Evolutionary conservation across 2,113 vertebrate genomes (phyloP).

Genomic region (Channa maculata): DNA sequence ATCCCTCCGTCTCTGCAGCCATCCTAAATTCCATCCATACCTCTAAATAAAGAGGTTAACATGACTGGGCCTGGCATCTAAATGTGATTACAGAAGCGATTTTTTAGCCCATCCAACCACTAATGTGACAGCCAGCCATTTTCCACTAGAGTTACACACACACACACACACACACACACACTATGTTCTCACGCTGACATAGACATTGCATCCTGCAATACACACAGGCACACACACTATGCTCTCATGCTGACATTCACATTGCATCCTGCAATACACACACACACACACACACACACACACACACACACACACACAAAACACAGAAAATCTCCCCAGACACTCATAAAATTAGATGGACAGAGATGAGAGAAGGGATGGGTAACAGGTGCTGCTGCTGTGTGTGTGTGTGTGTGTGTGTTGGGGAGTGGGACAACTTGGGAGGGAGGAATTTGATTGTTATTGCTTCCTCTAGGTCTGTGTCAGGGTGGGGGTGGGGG

Average conservation of each 20-base stretch:
- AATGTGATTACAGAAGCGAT: conserved; percentile 77
- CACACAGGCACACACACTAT: conserved; percentile 3
- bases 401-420: too few relatives aligned
- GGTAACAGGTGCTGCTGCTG: conserved; percentile 61
- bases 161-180: conserved; percentile 18
- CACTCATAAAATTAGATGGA: conserved; percentile 76
- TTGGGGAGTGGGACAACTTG: conserved; percentile 38
- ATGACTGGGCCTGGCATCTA: conserved; percentile 63
- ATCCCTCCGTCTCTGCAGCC: conserved; percentile 52
- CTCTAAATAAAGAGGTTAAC: conserved; percentile 78
- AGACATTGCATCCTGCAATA: conserved; percentile 11
- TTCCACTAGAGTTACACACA: conserved; percentile 51
- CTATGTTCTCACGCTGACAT: background rate
- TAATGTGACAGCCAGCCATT: conserved; percentile 78
- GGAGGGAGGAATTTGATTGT: conserved; percentile 59
- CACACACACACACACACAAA: conserved; percentile 7
- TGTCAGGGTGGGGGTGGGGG: background rate
- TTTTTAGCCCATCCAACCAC: conserved; percentile 77
- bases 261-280: conserved; percentile 9
- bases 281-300: conserved; percentile 4
- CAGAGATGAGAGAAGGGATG: conserved; percentile 69
- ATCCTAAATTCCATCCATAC: conserved; percentile 68
- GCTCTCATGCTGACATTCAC: conserved; percentile 12
- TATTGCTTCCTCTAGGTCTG: conserved; percentile 60
- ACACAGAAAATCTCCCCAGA: conserved; percentile 65